phyloP scores from a whole-genome alignment of 2,113 vertebrate genomes.

The Poeciliopsis turrubarensis region DNA sequence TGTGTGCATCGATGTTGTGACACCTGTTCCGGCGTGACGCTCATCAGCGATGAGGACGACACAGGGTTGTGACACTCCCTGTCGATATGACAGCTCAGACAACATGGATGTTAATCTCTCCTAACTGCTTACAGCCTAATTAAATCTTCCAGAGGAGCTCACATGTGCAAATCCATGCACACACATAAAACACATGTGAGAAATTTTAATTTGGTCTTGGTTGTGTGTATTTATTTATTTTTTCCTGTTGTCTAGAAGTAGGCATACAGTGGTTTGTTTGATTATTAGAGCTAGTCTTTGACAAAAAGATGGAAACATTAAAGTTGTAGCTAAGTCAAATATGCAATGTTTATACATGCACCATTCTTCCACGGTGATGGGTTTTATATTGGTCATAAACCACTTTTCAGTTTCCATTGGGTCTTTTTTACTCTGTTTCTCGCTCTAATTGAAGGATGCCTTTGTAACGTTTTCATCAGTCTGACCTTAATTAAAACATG shows the following conservation, averaged over 20 bases:
- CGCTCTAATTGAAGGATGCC: too few relatives aligned
- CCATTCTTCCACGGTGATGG: too few relatives aligned
- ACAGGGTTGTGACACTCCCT: constrained; percentile 71
- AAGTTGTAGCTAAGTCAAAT: too few relatives aligned
- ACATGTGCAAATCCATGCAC: constrained; percentile 37
- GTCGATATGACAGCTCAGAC: constrained; percentile 76
- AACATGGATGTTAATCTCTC: constrained; percentile 77
- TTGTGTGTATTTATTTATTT: constrained; percentile 41
- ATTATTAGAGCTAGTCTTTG: constrained; percentile 16
- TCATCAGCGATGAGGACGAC: constrained; percentile 48
- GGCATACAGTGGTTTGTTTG: background rate
- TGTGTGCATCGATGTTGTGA: constrained; percentile 28
- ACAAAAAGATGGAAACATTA: background rate
- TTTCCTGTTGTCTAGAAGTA: too few relatives aligned
- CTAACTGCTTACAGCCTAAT: constrained; percentile 78
- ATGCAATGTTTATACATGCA: too few relatives aligned
- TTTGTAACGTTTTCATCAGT: too few relatives aligned
- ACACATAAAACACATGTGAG: constrained; percentile 4
- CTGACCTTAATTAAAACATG: too few relatives aligned
- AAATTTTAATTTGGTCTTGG: constrained; percentile 61
- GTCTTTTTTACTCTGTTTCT: too few relatives aligned
- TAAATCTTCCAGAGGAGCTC: constrained; percentile 72
- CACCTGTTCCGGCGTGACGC: constrained; percentile 70
- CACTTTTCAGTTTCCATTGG: too few relatives aligned
- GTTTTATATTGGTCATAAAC: too few relatives aligned